Percentiles rank a stretch among this genome's conserved stretches.
These are phyloP conservation scores for Nycticebus coucang DNA, from an alignment of 2,113 vertebrate species.

Conservation along the genomic window DNA sequence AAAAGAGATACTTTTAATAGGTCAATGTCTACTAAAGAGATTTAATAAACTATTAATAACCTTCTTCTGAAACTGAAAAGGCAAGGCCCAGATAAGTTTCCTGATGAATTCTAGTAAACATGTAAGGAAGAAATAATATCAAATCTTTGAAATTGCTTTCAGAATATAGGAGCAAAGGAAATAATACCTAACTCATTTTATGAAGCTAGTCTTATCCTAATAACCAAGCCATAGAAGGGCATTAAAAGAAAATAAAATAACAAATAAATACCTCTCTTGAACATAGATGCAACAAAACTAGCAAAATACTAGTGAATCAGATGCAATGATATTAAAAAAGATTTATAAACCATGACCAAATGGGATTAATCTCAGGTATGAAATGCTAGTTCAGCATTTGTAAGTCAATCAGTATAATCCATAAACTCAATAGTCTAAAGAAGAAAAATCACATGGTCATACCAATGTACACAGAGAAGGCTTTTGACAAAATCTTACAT, in stretches of 20 bases:
- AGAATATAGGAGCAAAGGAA: background rate
- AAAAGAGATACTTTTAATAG: background rate
- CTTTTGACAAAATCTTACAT: background rate
- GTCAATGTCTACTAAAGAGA: background rate
- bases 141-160: background rate
- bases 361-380: background rate
- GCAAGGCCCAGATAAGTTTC: background rate
- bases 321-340: background rate
- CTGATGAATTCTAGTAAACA: background rate
- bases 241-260: background rate
- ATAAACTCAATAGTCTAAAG: background rate
- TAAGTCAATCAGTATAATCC: background rate
- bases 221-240: background rate
- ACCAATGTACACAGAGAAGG: background rate
- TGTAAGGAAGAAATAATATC: background rate
- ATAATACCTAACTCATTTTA: background rate
- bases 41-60: background rate
- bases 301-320: background rate
- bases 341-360: background rate
- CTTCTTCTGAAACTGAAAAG: background rate
- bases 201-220: background rate
- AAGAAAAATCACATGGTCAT: background rate
- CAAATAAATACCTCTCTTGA: background rate
- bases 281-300: background rate
- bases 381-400: background rate